phyloP scores from a whole-genome alignment of 2,113 vertebrate species.

The Synodontis membranacea region DNA sequence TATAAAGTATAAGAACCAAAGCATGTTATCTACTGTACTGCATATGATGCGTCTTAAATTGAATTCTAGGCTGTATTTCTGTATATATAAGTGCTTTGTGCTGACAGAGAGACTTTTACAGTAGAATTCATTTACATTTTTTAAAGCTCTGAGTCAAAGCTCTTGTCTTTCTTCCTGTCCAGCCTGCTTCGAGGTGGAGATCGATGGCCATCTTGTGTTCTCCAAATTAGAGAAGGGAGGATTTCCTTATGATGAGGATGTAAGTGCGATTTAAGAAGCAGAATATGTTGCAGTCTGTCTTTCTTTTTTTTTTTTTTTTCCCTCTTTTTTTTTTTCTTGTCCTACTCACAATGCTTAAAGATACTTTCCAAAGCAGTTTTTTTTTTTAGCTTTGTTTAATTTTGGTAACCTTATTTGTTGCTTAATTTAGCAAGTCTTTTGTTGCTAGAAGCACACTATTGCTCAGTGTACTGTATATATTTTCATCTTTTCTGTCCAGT shows the following conservation, averaged over 20 bases:
- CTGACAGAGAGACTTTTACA: not conserved
- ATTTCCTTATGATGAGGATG: conserved; percentile 81
- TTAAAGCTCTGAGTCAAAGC: not conserved
- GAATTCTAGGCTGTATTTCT: not conserved
- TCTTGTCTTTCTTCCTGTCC: not conserved
- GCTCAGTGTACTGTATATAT: not conserved
- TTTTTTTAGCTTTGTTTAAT: too few species aligned
- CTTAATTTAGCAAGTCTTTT: not conserved
- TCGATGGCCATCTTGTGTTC: conserved; percentile 81
- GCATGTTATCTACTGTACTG: not conserved
- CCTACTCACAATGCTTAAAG: not conserved
- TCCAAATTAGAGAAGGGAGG: conserved; percentile 82
- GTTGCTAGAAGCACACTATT: not conserved
- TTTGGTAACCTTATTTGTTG: not conserved
- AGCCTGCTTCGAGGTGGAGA: conserved; percentile 83
- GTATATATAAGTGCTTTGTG: not conserved
- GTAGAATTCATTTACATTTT: too few species aligned
- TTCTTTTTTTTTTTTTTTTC: too few species aligned
- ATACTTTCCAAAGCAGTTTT: not conserved
- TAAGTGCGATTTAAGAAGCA: conserved; percentile 68
- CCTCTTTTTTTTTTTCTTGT: too few species aligned
- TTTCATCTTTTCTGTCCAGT: not conserved
- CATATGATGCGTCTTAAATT: not conserved
- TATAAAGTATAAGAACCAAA: not conserved
- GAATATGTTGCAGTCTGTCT: not conserved